phyloP scores from a whole-genome alignment of 2,888 invertebrate species.

The Phaonia tiefii region DNA sequence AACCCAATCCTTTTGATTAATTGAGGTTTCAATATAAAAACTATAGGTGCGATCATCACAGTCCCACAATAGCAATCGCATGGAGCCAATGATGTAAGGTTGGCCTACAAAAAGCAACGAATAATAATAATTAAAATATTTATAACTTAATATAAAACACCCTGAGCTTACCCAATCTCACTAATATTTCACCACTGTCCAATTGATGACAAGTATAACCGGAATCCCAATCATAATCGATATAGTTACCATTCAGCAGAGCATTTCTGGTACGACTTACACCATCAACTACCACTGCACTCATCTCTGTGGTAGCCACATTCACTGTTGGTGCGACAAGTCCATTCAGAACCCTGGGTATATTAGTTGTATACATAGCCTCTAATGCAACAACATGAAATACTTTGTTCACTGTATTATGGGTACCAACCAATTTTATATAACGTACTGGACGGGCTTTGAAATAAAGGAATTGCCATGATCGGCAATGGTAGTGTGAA shows the following conservation, averaged over 20 bases:
- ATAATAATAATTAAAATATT: constrained; percentile 12
- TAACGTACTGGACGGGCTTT: constrained; percentile 92
- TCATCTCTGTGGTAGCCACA: constrained; percentile 93
- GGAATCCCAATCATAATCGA: constrained; percentile 98
- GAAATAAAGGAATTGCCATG: constrained; percentile 98
- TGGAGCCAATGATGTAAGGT: constrained; percentile 94
- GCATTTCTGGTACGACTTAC: constrained; percentile 96
- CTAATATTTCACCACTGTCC: constrained; percentile 95
- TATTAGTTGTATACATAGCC: constrained; percentile 90
- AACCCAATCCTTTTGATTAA: constrained; percentile 95
- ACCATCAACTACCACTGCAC: constrained; percentile 97
- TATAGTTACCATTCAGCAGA: constrained; percentile 95
- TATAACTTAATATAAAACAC: background rate
- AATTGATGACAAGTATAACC: constrained; percentile 99
- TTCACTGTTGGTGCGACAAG: constrained; percentile 92
- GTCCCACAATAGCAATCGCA: constrained; percentile 97
- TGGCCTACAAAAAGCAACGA: constrained; percentile 83
- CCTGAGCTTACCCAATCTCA: constrained; percentile 87
- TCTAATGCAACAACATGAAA: constrained; percentile 97
- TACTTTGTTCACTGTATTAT: constrained; percentile 96
- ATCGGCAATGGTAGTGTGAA: constrained; percentile 94
- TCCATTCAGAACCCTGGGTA: constrained; percentile 88
- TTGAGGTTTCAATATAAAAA: constrained; percentile 96
- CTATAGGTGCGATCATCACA: constrained; percentile 97
- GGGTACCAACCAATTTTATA: constrained; percentile 92